Conservation (phyloP, 2,888 invertebrate genomes). For the Drosophila ustulata region DNA sequence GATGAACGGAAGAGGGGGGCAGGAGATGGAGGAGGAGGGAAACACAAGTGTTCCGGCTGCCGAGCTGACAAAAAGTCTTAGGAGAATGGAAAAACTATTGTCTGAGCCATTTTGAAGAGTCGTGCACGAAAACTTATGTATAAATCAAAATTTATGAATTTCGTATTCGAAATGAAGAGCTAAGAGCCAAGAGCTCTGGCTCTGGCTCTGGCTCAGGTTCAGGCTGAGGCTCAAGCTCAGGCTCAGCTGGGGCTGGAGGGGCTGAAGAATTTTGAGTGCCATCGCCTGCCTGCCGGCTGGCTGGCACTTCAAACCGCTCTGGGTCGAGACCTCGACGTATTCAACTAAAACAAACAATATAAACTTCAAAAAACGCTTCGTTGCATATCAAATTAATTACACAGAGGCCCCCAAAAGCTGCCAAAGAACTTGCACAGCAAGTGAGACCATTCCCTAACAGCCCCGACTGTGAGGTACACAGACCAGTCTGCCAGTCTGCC, state of each 20-base stretch:
- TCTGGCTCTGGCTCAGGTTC: not conserved
- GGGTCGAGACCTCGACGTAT: slow-evolving; percentile 65
- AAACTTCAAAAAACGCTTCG: slow-evolving; percentile 81
- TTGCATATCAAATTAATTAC: slow-evolving; percentile 80
- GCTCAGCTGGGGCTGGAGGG: slow-evolving; percentile 29
- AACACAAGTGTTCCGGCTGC: slow-evolving; percentile 73
- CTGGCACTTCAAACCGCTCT: slow-evolving; percentile 57
- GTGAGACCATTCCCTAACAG: slow-evolving; percentile 24
- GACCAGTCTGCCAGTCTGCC: slow-evolving; percentile 27
- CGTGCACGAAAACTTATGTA: slow-evolving; percentile 63
- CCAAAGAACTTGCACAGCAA: slow-evolving; percentile 25
- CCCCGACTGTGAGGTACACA: slow-evolving; percentile 32
- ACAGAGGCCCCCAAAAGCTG: slow-evolving; percentile 55
- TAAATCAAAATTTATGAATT: slow-evolving; percentile 77
- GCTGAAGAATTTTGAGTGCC: slow-evolving; percentile 51
- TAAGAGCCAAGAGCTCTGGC: slow-evolving; percentile 9
- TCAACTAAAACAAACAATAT: slow-evolving; percentile 76
- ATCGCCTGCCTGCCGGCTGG: slow-evolving; percentile 9
- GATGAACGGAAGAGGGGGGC: not conserved
- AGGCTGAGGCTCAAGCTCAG: not conserved
- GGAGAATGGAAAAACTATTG: slow-evolving; percentile 71
- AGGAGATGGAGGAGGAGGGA: slow-evolving; percentile 1
- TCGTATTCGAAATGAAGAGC: slow-evolving; percentile 63
- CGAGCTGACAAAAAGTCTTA: slow-evolving; percentile 55
- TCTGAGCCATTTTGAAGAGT: slow-evolving; percentile 55